These are phyloP conservation scores for Rhynchomys soricoides DNA, from an alignment of 2,113 vertebrate species.

Conservation along the genomic window DNA sequence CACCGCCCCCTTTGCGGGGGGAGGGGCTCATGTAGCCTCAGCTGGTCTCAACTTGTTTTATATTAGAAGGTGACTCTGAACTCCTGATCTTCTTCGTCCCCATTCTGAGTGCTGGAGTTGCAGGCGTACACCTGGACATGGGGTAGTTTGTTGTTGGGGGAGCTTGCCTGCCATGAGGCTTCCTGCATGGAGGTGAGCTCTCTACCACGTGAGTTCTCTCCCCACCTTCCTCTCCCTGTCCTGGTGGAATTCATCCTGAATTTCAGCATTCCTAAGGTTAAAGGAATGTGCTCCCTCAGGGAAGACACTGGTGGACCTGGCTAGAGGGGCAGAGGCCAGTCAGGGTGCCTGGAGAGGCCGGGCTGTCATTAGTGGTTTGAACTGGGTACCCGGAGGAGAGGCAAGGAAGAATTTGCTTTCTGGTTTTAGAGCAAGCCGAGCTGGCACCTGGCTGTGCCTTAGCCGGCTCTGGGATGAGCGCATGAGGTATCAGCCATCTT, in stretches of 20 bases:
- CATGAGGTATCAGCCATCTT: rapidly evolving
- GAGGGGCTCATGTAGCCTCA: neutral
- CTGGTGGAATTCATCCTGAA: neutral
- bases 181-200: neutral
- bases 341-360: too few relatives aligned
- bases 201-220: neutral
- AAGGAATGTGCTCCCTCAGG: neutral
- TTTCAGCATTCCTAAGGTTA: neutral
- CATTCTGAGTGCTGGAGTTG: neutral
- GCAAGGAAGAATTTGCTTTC: neutral
- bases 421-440: neutral
- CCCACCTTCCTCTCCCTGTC: neutral
- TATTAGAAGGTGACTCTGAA: neutral
- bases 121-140: neutral
- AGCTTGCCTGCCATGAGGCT: too few relatives aligned
- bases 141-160: neutral
- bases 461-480: neutral
- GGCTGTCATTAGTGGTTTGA: neutral
- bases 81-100: neutral
- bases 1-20: rapidly evolving
- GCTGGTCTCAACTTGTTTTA: neutral
- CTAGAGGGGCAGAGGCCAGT: neutral
- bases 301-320: too few relatives aligned
- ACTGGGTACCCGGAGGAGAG: neutral
- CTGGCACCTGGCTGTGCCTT: rapidly evolving